A percentile compares a stretch with the other conserved stretches of the same genome.
phyloP scores from a whole-genome alignment of 2,797 vertebrate genomes.

The Sebastes diploproa region DNA sequence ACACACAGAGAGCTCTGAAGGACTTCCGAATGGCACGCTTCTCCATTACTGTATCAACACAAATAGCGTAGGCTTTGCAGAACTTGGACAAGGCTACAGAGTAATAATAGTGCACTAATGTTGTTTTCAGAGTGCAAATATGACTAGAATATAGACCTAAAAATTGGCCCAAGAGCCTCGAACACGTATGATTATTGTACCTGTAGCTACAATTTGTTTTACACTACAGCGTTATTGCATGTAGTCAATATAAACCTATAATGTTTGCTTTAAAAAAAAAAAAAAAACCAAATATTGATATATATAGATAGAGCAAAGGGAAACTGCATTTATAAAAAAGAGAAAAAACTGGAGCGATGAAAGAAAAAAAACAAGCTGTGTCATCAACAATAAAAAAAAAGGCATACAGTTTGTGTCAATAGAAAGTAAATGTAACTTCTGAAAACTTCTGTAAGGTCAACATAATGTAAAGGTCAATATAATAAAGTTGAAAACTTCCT shows the following conservation, averaged over 20 bases:
- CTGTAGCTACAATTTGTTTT: not conserved
- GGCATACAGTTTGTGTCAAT: not conserved
- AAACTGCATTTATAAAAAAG: not conserved
- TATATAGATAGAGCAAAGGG: not conserved
- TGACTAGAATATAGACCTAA: not conserved
- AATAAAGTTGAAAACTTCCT: not conserved
- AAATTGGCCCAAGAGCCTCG: not conserved
- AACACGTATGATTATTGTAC: not conserved
- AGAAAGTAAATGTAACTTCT: not conserved
- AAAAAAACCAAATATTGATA: not conserved
- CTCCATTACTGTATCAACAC: conserved; percentile 29
- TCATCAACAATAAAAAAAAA: not conserved
- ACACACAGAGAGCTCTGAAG: not conserved
- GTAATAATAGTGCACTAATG: not conserved
- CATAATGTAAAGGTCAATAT: not conserved
- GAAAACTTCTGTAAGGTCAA: not conserved
- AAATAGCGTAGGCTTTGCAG: not conserved
- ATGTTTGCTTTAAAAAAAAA: not conserved
- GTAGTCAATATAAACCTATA: not conserved
- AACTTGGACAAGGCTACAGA: not conserved
- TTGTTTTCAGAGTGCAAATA: not conserved
- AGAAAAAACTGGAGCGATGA: not conserved
- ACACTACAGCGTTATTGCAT: not conserved
- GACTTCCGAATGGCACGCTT: not conserved
- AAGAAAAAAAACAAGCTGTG: not conserved